A percentile compares a stretch with the other conserved stretches of the same genome.
These are phyloP conservation scores for Drosophila tropicalis DNA, from an alignment of 1,140 invertebrate genomes.

Conservation along the genomic window DNA sequence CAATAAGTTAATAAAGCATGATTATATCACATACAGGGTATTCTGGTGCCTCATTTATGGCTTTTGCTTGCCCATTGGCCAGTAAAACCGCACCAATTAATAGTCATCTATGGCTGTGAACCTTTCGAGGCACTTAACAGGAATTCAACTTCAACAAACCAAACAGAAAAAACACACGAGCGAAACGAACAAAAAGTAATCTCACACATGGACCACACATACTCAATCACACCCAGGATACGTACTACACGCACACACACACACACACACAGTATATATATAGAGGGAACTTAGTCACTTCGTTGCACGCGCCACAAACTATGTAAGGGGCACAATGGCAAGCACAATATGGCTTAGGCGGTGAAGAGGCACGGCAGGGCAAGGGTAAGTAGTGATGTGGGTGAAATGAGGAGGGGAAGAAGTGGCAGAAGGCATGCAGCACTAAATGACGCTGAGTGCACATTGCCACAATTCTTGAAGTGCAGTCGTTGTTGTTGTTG, in stretches of 20 bases:
- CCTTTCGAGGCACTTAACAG: not conserved
- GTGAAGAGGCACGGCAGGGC: not conserved
- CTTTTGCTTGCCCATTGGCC: not conserved
- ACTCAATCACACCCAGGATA: conserved; percentile 4
- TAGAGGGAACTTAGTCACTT: conserved; percentile 42
- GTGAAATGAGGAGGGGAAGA: not conserved
- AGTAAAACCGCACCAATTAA: conserved; percentile 2
- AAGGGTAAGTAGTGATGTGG: not conserved
- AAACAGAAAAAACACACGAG: not conserved
- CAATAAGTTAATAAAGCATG: too few relatives aligned
- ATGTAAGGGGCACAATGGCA: conserved; percentile 49
- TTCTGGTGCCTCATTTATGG: not conserved
- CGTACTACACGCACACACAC: not conserved
- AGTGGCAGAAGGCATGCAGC: conserved; percentile 29
- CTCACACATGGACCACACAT: not conserved
- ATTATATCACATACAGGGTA: too few relatives aligned
- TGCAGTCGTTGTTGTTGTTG: conserved; percentile 33
- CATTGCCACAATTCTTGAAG: conserved; percentile 73
- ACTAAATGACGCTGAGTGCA: conserved; percentile 74
- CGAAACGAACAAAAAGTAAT: not conserved
- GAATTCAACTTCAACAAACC: conserved; percentile 1
- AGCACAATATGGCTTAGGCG: conserved; percentile 34
- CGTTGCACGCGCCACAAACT: conserved; percentile 46
- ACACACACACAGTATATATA: conserved; percentile 4
- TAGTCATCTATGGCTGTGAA: conserved; percentile 4